Evolutionary conservation across 2,888 invertebrate species (phyloP), one percentile per base, ranked within the genome.

Genomic region (Ferdinandea cuprea): DNA sequence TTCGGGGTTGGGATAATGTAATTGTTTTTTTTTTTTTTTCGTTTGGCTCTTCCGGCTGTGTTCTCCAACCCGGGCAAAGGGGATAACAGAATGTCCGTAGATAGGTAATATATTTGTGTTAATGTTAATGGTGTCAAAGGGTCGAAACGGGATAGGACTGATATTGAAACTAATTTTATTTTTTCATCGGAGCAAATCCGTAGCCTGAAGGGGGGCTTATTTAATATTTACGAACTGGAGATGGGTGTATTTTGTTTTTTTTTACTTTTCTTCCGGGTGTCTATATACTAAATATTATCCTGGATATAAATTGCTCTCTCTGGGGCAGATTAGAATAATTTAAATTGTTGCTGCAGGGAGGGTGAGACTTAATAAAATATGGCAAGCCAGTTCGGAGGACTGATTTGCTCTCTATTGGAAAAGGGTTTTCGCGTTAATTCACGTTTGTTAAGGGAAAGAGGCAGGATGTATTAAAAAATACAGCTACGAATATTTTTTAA

Each of bases 91-190:
- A 35, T 21, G 56, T 11, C 15, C 7, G 9, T 32, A 35, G 56
- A 15, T 61, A 50, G 42, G 21, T 15, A 59, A 61, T 72, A 61
- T 68, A 68, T 68, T 61, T 50, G n/a, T 19, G 37, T 37, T 76
- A 76, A 61, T 19, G 37, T 37, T 76, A 76, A 61, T 68, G 68
- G 37, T 59, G 46, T 50, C 40, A 68, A 61, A 54, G 46, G 44
- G 37, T 63, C 46, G n/a, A 21, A 44, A 61, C 42, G 42, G 59
- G 48, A 37, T 21, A 15, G 17, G 19, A 46, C 58, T 15, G 46
- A 30, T 50, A 30, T 25, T 28, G 1, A 50, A 48, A 30, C 50
- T 40, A 40, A 50, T 42, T 63, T 11, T n/a, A 37, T 25, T 35
- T 19, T 46, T 30, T 8, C 7, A 32, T 42, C 13, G 21, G 11